Evolutionary conservation across 2,888 invertebrate species (phyloP), one percentile per base, ranked within the genome.

Genomic region (Lycophotia porphyrea): DNA sequence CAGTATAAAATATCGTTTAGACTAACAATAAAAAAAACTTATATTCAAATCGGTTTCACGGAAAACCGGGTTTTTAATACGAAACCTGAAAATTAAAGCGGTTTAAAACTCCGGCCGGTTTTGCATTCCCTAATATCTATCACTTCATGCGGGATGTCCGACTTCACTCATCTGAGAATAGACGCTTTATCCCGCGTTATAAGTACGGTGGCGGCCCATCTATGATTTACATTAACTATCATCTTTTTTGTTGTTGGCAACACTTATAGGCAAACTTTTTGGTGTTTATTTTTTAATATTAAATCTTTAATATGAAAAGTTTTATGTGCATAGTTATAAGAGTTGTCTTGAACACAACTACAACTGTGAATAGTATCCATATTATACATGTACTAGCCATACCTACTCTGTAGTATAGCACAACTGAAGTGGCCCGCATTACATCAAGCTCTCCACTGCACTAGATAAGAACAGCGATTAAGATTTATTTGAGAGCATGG

Each of bases 391-490:
- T 36, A 52, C n/a, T 39, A 34, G 31, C 5, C 21, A 49, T 67
- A 52, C 11, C 31, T 58, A 31, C 9, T 44, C 21, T 27, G 21
- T 36, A 7, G 15, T 36, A 70, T 55, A 55, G 42, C 72, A 44
- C 55, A 55, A 24, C 21, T 71, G 31, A 55, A 71, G 42, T 72
- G 52, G 52, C n/a, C 34, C 5, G 52, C 36, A 15, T 71, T 42
- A 55, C 71, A 21, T 44, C 71, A 72, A 27, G 1, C 31, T 42
- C 11, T 71, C n/a, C 52, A 34, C 13, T 21, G 21, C 52, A 70
- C 0, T 71, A 21, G 72, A 71, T 55, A 72, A n/a, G 21, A 55
- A 72, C 27, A 21, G 13, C 13, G 36, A 71, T 47, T 66, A 49
- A n/a, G 15, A 67, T 67, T 34, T 34, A 44, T 24, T 34, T 47